Base-by-base conservation (phyloP, 2,113 vertebrate genomes). In the Sapajus apella region DNA sequence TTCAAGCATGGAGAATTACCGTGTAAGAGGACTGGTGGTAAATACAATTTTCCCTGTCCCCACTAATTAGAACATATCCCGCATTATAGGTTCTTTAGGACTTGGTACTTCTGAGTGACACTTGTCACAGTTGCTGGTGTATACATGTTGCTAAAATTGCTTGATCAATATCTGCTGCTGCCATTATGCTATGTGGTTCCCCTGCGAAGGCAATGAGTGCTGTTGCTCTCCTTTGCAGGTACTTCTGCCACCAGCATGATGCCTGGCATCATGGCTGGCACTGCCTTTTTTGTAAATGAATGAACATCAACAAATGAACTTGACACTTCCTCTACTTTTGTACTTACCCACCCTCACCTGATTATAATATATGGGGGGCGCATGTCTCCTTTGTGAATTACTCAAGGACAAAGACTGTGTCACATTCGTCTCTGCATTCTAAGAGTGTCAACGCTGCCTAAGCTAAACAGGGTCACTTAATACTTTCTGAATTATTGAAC, bases 201-300 rank as follows among this genome's bases (percentile, higher is more conserved):
- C 3, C 4, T 1, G 0, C 4, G n/a, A 32, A 20, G 47, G 20
- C 0, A 3, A 6, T 40, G 23, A 66, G 6, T 21, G 4, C 17
- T 21, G 3, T 2, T 66, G n/a, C 50, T 73, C 27, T 52, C 35
- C 37, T 76, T 18, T 35, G 23, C 35, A 35, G 14, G 32, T 30
- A 40, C 35, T 4, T 35, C 50, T 21, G 45, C 23, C 37, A 50
- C 61, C 9, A 73, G 9, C 10, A 2, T 13, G 20, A 37, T 35
- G 35, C 13, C 58, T 58, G 27, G 12, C 70, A 83, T 55, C 27
- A 20, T 20, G 12, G 14, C 3, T 0, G 37, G 1, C 27, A 16
- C 21, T 73, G 11, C 3, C 25, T 43, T 66, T 8, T 70, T n/a
- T 77, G 37, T 27, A 45, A 56, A 50, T 40, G 18, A 32, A 82